Base-by-base conservation (phyloP, 2,797 vertebrate genomes). In the Tauraco hartlaubi region DNA sequence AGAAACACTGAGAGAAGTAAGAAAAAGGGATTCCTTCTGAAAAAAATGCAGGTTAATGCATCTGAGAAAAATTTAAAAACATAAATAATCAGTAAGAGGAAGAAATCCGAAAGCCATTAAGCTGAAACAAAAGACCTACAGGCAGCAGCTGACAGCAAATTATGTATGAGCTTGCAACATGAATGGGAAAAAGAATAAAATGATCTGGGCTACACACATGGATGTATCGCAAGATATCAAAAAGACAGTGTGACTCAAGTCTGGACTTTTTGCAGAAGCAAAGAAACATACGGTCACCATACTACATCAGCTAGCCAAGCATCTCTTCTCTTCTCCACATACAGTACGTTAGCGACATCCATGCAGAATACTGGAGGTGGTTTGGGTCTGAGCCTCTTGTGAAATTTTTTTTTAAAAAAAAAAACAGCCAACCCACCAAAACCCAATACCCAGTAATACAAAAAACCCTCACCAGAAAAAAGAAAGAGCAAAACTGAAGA, bases 121-220 rank as follows among this genome's bases (percentile, higher is more conserved):
- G 46, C 72, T 69, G 72, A 92, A 95, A 84, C 44, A 76, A 79
- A 94, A 94, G 85, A 88, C 76, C 71, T 25, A 75, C 5, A 59
- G 77, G 84, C 72, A 86, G 79, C 63, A 92, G 73, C 69, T 81
- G 84, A 66, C 49, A 75, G 51, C 71, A 84, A 84, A 85, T 85
- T 81, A 67, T 52, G 52, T 29, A 91, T 15, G 44, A 80, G 51
- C 52, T 88, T 84, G 48, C 67, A 86, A 39, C 72, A 39, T 21
- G 55, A 86, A 88, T 19, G 23, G 54, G 41, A 61, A 90, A 85
- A 74, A 71, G 44, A 64, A 67, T 54, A 31, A 79, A 93, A 82
- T 43, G 0, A 51, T 89, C 72, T 25, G 56, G 63, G 59, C 74
- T 93, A 17, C 68, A 72, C 9, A 33, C 8, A 10, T 13, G 51